A percentile compares a stretch with the other conserved stretches of the same genome.
Evolutionary conservation across 2,888 invertebrate species (phyloP).

Genomic region (Protula sp.): DNA sequence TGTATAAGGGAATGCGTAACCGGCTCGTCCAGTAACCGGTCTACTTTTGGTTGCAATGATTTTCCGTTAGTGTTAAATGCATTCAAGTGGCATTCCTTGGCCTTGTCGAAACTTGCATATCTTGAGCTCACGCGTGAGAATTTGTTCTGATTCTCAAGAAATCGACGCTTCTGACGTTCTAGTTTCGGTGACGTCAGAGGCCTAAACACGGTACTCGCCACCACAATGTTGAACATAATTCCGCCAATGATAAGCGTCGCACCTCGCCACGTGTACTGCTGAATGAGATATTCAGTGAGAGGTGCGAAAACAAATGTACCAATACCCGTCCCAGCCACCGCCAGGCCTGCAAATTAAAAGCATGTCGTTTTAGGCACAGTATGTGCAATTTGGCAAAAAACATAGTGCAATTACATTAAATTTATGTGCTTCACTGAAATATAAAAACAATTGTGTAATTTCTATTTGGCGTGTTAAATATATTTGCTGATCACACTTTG

Average conservation of each 20-base stretch:
- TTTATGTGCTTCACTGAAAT: too few relatives aligned
- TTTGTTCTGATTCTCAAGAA: neutral
- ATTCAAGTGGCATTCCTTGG: too few relatives aligned
- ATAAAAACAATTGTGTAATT: too few relatives aligned
- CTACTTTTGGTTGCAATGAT: neutral
- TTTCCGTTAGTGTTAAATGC: neutral
- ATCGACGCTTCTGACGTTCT: slow-evolving; percentile 31
- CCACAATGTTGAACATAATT: slow-evolving; percentile 43
- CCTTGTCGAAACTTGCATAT: neutral
- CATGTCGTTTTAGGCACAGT: too few relatives aligned
- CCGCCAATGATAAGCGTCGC: slow-evolving; percentile 44
- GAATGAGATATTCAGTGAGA: slow-evolving; percentile 40
- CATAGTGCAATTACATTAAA: too few relatives aligned
- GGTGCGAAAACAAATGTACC: slow-evolving; percentile 51
- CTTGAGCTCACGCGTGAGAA: neutral
- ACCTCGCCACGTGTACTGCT: slow-evolving; percentile 49
- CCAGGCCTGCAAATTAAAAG: slow-evolving; percentile 23
- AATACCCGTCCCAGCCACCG: slow-evolving; percentile 51
- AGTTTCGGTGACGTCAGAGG: slow-evolving; percentile 38
- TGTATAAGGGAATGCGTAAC: slow-evolving; percentile 66
- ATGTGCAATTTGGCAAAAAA: too few relatives aligned
- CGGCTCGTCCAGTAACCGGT: slow-evolving; percentile 5
- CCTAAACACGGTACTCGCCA: slow-evolving; percentile 45
- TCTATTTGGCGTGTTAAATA: too few relatives aligned
- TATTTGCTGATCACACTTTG: too few relatives aligned